phyloP scores from a whole-genome alignment of 2,888 invertebrate genomes.

The Epinotia demarniana region DNA sequence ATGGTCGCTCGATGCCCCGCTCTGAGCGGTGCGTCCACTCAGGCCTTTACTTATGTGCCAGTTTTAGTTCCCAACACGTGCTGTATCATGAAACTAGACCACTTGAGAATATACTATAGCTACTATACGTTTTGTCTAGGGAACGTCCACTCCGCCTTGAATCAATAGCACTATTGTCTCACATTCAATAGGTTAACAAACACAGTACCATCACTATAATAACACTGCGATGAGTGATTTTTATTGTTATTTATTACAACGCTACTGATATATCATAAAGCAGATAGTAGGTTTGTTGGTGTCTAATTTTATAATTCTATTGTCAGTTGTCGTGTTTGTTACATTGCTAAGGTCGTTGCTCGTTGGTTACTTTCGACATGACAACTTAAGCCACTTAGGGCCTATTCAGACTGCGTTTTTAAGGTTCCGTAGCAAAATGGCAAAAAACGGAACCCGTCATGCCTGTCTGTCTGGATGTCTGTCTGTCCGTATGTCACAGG shows the following conservation, averaged over 20 bases:
- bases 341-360: too few relatives aligned
- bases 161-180: neutral
- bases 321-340: too few relatives aligned
- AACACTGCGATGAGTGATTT: neutral
- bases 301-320: neutral
- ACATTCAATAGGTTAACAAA: neutral
- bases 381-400: too few relatives aligned
- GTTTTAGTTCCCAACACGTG: neutral
- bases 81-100: neutral
- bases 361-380: too few relatives aligned
- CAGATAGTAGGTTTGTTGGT: neutral
- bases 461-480: too few relatives aligned
- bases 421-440: too few relatives aligned
- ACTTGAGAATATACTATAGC: neutral
- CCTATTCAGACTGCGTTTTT: too few relatives aligned
- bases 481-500: too few relatives aligned
- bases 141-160: neutral
- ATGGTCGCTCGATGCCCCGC: too few relatives aligned
- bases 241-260: neutral
- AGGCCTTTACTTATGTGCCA: too few relatives aligned
- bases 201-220: neutral
- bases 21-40: too few relatives aligned
- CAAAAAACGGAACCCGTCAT: too few relatives aligned
- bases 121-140: neutral
- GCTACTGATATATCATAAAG: neutral